Percentiles rank a stretch among this genome's conserved stretches.
phyloP scores from a whole-genome alignment of 1,140 invertebrate species.

The Hirudo medicinalis region DNA sequence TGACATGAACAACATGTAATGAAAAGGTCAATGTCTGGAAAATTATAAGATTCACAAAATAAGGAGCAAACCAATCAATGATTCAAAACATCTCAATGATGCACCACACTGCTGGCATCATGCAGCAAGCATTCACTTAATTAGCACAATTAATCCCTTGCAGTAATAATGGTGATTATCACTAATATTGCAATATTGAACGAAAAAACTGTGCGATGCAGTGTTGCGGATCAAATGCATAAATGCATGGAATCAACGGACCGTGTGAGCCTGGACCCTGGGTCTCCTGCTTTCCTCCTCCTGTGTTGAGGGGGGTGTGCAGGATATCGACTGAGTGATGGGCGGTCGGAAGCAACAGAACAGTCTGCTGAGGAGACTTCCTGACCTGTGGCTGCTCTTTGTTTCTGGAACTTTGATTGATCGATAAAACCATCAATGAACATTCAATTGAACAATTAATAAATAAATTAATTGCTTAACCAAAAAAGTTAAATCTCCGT shows the following conservation, averaged over 20 bases:
- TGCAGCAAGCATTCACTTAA: no score
- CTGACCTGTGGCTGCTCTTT: not conserved
- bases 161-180: not conserved
- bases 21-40: no score
- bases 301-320: not conserved
- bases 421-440: no score
- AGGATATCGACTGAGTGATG: not conserved
- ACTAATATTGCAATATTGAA: not conserved
- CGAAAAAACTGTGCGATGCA: not conserved
- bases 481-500: not conserved
- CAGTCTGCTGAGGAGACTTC: not conserved
- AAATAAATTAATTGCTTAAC: not conserved
- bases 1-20: no score
- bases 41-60: no score
- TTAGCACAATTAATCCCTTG: no score
- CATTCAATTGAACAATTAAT: not conserved
- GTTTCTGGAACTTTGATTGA: not conserved
- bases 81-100: no score
- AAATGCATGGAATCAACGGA: not conserved
- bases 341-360: slow-evolving; percentile 6
- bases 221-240: not conserved
- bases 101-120: no score
- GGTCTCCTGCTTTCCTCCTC: no score
- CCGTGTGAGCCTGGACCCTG: no score
- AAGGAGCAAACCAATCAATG: no score